phyloP scores from a whole-genome alignment of 2,113 vertebrate genomes.

The Aphelocoma coerulescens region DNA sequence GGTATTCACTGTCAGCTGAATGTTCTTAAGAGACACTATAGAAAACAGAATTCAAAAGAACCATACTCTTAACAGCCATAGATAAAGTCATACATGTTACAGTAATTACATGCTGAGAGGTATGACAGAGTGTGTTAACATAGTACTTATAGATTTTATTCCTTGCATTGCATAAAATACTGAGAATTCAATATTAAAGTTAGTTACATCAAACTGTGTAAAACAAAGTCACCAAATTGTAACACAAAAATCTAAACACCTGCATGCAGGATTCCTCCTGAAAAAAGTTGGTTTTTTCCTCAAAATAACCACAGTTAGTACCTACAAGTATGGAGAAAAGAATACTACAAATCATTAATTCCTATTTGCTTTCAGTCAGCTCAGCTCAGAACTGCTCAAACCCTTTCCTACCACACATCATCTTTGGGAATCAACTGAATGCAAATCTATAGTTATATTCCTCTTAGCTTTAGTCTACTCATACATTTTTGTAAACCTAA shows the following conservation, averaged over 20 bases:
- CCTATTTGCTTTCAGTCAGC: not conserved
- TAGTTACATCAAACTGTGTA: not conserved
- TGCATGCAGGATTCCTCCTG: not conserved
- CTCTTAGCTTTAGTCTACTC: not conserved
- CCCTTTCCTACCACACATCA: not conserved
- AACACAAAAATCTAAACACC: not conserved
- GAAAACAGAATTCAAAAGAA: constrained; percentile 12
- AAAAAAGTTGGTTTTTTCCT: not conserved
- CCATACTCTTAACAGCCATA: not conserved
- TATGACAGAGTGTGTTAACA: not conserved
- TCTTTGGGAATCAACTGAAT: not conserved
- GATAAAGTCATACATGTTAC: not conserved
- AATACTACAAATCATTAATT: not conserved
- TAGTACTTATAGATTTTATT: not conserved
- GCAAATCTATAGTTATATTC: not conserved
- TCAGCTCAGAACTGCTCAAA: not conserved
- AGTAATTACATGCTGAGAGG: not conserved
- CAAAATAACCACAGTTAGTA: not conserved
- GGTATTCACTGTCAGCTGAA: constrained; percentile 71
- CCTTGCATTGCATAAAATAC: not conserved
- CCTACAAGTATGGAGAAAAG: not conserved
- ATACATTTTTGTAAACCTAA: not conserved
- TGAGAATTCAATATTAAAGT: not conserved
- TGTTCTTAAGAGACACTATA: constrained; percentile 62
- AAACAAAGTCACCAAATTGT: not conserved